phyloP scores from a whole-genome alignment of 2,113 vertebrate genomes.

The Hyaena hyaena region DNA sequence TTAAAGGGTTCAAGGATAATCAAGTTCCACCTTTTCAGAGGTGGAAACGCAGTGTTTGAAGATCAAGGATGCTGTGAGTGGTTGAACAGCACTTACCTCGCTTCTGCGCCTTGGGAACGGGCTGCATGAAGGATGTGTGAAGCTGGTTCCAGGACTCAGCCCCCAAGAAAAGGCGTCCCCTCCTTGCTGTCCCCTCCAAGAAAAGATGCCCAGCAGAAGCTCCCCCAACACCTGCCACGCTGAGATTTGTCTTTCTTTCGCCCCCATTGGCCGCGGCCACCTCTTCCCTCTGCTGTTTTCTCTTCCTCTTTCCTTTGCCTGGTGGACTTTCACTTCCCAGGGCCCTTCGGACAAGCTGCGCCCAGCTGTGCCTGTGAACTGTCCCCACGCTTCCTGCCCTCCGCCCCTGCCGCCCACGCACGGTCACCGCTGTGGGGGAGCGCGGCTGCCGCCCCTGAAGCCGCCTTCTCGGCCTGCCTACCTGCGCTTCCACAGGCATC shows the following conservation, averaged over 20 bases:
- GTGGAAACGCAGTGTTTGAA: neutral
- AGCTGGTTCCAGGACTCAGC: neutral
- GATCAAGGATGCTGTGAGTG: neutral
- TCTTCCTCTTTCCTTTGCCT: conserved; percentile 43
- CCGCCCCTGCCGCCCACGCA: neutral
- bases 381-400: neutral
- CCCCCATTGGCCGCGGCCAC: neutral
- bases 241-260: neutral
- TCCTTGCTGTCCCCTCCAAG: neutral
- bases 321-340: conserved; percentile 54
- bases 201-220: neutral
- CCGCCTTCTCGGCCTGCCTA: neutral
- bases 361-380: conserved; percentile 15
- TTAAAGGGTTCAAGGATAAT: neutral
- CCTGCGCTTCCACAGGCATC: rapidly evolving
- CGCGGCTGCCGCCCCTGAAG: neutral
- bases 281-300: neutral
- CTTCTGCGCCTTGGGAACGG: neutral
- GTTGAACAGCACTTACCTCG: neutral
- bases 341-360: neutral
- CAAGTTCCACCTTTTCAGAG: neutral
- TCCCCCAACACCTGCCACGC: neutral
- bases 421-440: neutral
- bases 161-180: too few species aligned
- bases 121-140: neutral